phyloP scores from a whole-genome alignment of 2,888 invertebrate species.

The Polymixis lichenea region DNA sequence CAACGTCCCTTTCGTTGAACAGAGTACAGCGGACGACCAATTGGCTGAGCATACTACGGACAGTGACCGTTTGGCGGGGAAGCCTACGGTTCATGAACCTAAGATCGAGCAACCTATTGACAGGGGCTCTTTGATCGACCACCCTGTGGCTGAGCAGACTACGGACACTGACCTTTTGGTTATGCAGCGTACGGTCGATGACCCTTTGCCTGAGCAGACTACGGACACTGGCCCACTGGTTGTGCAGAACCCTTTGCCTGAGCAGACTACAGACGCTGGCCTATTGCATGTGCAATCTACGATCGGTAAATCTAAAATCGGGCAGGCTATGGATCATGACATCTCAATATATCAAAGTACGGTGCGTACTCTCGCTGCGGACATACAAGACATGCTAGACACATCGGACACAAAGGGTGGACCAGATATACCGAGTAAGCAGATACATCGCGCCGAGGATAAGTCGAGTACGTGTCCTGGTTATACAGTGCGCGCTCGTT shows the following conservation, averaged over 20 bases:
- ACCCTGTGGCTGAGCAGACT: neutral
- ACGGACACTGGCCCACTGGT: no score
- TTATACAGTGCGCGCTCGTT: no score
- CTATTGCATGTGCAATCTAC: neutral
- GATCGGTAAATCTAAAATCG: neutral
- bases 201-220: neutral
- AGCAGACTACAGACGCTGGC: neutral
- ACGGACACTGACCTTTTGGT: no score
- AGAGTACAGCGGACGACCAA: neutral
- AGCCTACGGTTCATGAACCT: neutral
- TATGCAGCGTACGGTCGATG: no score
- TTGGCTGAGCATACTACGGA: neutral
- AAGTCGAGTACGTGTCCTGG: constrained; percentile 15
- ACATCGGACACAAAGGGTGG: no score
- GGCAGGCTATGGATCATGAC: neutral
- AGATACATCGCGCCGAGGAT: neutral
- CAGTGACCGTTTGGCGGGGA: neutral
- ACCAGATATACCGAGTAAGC: neutral
- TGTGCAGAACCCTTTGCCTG: no score
- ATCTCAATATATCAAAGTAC: no score
- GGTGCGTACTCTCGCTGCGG: no score
- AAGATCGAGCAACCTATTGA: neutral
- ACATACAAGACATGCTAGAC: no score
- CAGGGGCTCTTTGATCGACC: neutral
- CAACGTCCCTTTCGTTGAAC: constrained; percentile 1